A percentile compares a stretch with the other conserved stretches of the same genome.
phyloP scores from a whole-genome alignment of 2,888 invertebrate species.

The Athalia circularis region DNA sequence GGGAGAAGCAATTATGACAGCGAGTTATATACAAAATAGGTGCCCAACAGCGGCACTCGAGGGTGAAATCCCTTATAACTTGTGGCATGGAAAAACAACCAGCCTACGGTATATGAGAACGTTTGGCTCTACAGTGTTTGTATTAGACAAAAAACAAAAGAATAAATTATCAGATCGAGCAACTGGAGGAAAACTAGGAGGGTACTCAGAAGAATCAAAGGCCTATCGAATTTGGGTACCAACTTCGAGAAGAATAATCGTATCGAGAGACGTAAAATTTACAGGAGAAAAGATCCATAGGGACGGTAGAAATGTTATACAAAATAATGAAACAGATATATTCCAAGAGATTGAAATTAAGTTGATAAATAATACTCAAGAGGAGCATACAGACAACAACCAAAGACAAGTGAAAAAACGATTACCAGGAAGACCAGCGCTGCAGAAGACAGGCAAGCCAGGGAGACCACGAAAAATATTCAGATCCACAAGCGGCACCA shows the following conservation, averaged over 20 bases:
- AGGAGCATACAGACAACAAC: neutral
- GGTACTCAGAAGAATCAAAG: slow-evolving; percentile 24
- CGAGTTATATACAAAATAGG: slow-evolving; percentile 58
- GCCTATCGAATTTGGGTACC: slow-evolving; percentile 22
- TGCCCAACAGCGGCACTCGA: slow-evolving; percentile 50
- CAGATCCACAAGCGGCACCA: slow-evolving; percentile 19
- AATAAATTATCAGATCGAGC: slow-evolving; percentile 48
- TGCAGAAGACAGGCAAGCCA: slow-evolving; percentile 36
- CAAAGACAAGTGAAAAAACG: slow-evolving; percentile 26
- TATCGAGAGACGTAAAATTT: slow-evolving; percentile 45
- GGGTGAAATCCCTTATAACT: slow-evolving; percentile 51
- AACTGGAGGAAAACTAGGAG: slow-evolving; percentile 23
- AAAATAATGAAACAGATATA: neutral
- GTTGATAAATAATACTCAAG: neutral
- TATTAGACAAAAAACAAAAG: slow-evolving; percentile 29
- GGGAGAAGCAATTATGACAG: slow-evolving; percentile 58
- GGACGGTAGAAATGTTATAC: slow-evolving; percentile 39
- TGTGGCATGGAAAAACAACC: slow-evolving; percentile 46
- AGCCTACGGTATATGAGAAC: slow-evolving; percentile 27
- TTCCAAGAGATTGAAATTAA: neutral
- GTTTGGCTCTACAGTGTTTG: slow-evolving; percentile 40
- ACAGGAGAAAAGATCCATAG: slow-evolving; percentile 16
- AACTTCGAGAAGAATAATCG: slow-evolving; percentile 4
- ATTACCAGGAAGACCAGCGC: slow-evolving; percentile 42
- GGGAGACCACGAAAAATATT: slow-evolving; percentile 39